These are phyloP conservation scores for Teleopsis dalmanni DNA, from an alignment of 1,140 invertebrate genomes.

Conservation along the genomic window DNA sequence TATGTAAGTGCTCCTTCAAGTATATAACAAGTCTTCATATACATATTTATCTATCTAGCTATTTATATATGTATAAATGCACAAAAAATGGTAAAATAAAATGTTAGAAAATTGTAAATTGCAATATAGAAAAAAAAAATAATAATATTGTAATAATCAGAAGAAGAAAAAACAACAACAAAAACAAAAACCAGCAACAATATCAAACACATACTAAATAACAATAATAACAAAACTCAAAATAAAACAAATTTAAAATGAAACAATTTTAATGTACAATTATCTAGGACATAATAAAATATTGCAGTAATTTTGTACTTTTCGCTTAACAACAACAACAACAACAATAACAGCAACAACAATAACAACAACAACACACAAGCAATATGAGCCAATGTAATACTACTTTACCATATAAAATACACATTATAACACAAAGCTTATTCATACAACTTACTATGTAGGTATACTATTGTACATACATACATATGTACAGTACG, in stretches of 20 bases:
- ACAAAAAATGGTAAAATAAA: neutral
- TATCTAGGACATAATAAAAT: slow-evolving; percentile 44
- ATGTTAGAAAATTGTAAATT: slow-evolving; percentile 2
- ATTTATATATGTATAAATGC: neutral
- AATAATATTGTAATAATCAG: neutral
- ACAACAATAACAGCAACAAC: slow-evolving; percentile 1
- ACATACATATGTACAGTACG: neutral
- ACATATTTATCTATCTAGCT: neutral
- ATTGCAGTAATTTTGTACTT: slow-evolving; percentile 34
- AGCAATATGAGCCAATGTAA: neutral
- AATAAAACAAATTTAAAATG: slow-evolving; percentile 38
- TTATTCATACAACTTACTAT: neutral
- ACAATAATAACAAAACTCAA: neutral
- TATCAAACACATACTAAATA: neutral
- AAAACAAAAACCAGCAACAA: neutral
- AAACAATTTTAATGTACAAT: slow-evolving; percentile 45
- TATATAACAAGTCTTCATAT: neutral
- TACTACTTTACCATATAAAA: neutral
- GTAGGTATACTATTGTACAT: neutral
- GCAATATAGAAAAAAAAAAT: neutral
- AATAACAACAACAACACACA: neutral
- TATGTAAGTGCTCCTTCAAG: neutral
- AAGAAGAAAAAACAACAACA: neutral
- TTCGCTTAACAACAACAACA: slow-evolving; percentile 3
- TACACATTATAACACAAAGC: neutral